Evolutionary conservation across 1,140 invertebrate species (phyloP).

Genomic region (Ptiloglossa arizonensis): DNA sequence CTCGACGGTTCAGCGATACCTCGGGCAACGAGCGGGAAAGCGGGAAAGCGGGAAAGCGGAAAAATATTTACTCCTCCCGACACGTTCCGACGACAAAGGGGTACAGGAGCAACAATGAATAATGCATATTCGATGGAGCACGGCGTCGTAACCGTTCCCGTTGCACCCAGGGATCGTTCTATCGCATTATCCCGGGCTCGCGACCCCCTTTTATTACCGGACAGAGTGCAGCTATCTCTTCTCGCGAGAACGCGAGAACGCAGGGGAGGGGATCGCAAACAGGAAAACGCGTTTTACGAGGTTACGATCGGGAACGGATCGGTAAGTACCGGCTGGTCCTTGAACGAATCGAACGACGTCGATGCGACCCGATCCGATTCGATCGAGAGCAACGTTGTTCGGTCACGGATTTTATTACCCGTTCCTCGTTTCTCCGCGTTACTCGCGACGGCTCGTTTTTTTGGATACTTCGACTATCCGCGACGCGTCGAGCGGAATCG

Average conservation of each 20-base stretch:
- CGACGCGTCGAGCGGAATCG: neutral
- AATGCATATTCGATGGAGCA: constrained; percentile 44
- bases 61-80: constrained; percentile 19
- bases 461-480: too few species aligned
- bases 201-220: constrained; percentile 33
- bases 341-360: constrained; percentile 28
- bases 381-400: neutral
- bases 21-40: neutral
- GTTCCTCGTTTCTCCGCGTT: too few species aligned
- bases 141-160: constrained; percentile 47
- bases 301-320: constrained; percentile 12
- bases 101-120: constrained; percentile 17
- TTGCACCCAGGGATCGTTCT: neutral
- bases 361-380: constrained; percentile 26
- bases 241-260: neutral
- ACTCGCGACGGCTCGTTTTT: neutral
- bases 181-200: constrained; percentile 10
- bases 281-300: constrained; percentile 34
- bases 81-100: constrained; percentile 25
- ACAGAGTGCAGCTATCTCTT: too few species aligned
- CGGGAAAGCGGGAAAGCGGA: too few species aligned
- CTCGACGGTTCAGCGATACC: neutral
- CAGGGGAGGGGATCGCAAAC: neutral
- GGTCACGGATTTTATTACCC: neutral
- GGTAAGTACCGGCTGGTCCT: constrained; percentile 44